Percentiles rank a stretch among this genome's conserved stretches.
Evolutionary conservation across 2,797 vertebrate genomes (phyloP).

Genomic region (Xiphophorus birchmanni): DNA sequence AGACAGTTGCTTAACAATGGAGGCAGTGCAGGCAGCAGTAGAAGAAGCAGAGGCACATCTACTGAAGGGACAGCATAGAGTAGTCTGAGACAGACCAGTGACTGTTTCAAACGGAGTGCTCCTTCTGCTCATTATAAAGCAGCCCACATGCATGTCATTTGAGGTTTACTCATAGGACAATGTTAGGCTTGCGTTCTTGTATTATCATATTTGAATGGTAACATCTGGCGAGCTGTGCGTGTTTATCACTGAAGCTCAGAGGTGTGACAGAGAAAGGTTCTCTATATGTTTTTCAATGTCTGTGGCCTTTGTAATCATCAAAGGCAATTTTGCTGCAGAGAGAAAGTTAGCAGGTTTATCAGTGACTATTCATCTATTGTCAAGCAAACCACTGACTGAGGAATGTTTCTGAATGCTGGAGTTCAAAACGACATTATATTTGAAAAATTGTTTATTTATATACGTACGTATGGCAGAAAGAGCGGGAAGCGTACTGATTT

Average conservation of each 20-base stretch:
- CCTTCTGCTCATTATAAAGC: background rate
- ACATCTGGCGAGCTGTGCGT: background rate
- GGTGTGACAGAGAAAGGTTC: background rate
- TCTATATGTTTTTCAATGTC: background rate
- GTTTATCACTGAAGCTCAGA: background rate
- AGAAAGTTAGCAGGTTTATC: background rate
- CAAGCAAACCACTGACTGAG: background rate
- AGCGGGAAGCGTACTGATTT: background rate
- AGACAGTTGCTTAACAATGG: background rate
- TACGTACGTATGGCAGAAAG: background rate
- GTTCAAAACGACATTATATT: background rate
- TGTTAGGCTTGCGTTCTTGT: background rate
- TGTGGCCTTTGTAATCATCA: background rate
- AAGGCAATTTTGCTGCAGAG: background rate
- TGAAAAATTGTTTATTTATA: background rate
- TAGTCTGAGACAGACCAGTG: background rate
- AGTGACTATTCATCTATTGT: background rate
- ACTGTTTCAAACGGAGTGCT: background rate
- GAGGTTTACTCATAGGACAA: background rate
- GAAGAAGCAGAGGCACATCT: background rate
- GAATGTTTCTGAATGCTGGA: background rate
- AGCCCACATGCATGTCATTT: background rate
- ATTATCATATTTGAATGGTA: background rate
- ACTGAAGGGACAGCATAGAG: background rate
- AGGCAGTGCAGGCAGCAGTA: background rate